Conservation (phyloP, 2,888 invertebrate genomes). For the Caenorhabditis afra region DNA sequence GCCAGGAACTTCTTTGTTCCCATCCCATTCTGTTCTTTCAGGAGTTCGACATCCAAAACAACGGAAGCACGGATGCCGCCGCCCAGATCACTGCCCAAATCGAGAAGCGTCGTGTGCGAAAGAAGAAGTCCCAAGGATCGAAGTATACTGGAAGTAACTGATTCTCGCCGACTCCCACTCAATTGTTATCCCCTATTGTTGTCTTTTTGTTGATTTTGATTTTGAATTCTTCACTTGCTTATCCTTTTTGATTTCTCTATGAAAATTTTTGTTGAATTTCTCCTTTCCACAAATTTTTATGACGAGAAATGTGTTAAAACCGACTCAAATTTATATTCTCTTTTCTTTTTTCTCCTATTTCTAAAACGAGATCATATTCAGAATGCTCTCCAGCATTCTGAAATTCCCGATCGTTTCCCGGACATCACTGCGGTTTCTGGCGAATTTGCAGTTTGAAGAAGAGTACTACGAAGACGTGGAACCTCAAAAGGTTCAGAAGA, state of each 20-base stretch:
- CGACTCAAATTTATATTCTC: conserved; percentile 27
- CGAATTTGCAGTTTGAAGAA: conserved; percentile 37
- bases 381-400: conserved; percentile 27
- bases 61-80: conserved; percentile 34
- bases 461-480: conserved; percentile 51
- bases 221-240: conserved; percentile 5
- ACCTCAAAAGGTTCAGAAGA: not conserved
- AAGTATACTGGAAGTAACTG: conserved; percentile 43
- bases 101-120: conserved; percentile 60
- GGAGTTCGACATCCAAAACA: conserved; percentile 63
- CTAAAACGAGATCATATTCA: not conserved
- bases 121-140: conserved; percentile 40
- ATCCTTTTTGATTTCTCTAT: not conserved
- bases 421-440: not conserved
- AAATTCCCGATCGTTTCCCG: not conserved
- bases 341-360: not conserved
- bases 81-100: conserved; percentile 59
- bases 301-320: conserved; percentile 29
- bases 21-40: conserved; percentile 21
- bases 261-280: conserved; percentile 12
- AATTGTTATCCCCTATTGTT: conserved; percentile 13
- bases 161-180: not conserved
- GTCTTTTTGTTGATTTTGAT: conserved; percentile 29
- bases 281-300: not conserved
- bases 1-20: not conserved